Conservation (phyloP, 2,888 invertebrate genomes). For the Serripes groenlandicus region DNA sequence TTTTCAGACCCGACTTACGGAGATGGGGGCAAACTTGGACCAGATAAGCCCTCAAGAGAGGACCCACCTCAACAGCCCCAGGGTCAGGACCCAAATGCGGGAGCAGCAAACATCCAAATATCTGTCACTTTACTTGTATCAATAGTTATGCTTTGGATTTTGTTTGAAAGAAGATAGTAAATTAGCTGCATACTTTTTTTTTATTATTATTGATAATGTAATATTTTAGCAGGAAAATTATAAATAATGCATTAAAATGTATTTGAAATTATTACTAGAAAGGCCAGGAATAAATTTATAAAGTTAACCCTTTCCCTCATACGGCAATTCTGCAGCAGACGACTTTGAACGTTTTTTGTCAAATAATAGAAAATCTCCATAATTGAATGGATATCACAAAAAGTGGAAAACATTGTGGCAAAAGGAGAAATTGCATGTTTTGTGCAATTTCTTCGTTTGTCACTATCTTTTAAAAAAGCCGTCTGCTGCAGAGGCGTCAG, state of each 20-base stretch:
- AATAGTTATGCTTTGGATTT: constrained; percentile 19
- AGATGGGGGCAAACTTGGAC: constrained; percentile 17
- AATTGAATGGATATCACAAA: background rate
- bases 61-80: background rate
- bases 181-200: no score
- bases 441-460: background rate
- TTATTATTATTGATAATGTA: no score
- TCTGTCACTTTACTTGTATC: constrained; percentile 26
- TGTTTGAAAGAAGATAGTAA: constrained; percentile 41
- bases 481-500: no score
- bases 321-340: background rate
- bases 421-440: background rate
- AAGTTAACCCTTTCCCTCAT: background rate
- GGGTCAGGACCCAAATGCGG: background rate
- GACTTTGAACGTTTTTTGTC: no score
- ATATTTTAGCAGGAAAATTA: no score
- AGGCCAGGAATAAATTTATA: no score
- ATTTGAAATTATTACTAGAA: no score
- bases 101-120: background rate
- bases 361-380: background rate
- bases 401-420: background rate
- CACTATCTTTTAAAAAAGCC: no score
- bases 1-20: constrained; percentile 11
- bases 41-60: constrained; percentile 3
- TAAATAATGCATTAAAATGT: no score